Evolutionary conservation across 2,113 vertebrate species (phyloP), one percentile per base, ranked within the genome.

Genomic region (Phyllostomus hastatus): DNA sequence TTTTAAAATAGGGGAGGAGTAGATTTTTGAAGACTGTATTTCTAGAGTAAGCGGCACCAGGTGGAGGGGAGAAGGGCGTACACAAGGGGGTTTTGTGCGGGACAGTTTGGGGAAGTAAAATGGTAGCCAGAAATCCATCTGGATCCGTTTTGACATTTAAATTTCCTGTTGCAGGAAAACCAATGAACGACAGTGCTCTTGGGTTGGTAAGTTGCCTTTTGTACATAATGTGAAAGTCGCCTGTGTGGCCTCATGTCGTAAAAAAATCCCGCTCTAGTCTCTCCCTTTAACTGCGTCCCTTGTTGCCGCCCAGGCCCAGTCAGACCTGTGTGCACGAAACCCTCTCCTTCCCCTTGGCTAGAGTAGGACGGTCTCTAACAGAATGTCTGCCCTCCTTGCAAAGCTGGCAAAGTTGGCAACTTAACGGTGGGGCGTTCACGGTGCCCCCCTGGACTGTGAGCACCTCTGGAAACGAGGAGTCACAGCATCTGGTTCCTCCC

Each of bases 131-230:
- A 96, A 93, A 82, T 66, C 41, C 26, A 70, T 35, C 48, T 86
- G 57, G 54, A 83, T n/a, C 41, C 28, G 28, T 88, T 89, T 19
- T 96, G 57, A 96, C 43, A 26, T 64, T 89, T 48, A 43, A 46
- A 87, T 90, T 94, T 97, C 70, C 79, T 92, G 0, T 96, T 96
- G 24, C 33, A 98, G 97, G 93, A 31, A 90, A 84, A 38, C 52
- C 79, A 90, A 0, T 35, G 70, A 66, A 52, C 0, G 26, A 61
- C 69, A 72, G 54, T 80, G 28, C 94, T 93, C 80, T 48, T 80
- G 93, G 50, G 5, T 59, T 83, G 97, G 97, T 98, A 95, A 98
- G 97, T 96, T 82, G 38, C 57, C 64, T 94, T 90, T 90, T 96
- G 57, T 91, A 7, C 52, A 66, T 38, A 83, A 81, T 86, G 57